Base-by-base conservation (phyloP, 2,113 vertebrate species). In the Crotalus horridus region DNA sequence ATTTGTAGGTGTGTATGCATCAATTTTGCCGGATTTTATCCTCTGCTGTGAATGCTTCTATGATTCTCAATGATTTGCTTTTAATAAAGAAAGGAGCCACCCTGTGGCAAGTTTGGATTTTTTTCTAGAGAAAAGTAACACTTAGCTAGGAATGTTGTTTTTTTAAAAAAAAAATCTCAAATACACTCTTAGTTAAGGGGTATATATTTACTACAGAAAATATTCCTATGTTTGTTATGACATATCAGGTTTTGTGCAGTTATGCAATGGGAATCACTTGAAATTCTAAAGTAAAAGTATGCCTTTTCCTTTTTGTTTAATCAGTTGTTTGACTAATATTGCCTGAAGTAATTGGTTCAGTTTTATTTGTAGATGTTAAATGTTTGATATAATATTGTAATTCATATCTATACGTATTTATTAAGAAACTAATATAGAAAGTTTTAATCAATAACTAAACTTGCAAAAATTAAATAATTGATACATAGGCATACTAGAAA, bases 381-480 rank as follows among this genome's bases (percentile, higher is more conserved):
- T 93, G 85, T 87, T 94, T 95, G 91, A 94, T 88, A 93, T 87
- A 89, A 58, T 94, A 87, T 91, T 90, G 94, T 85, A 94, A 55
- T 51, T 95, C 92, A 94, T 29, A 93, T 93, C 92, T 94, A 94
- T 95, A 87, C 95, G 95, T 95, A 94, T 96, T 96, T 95, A 95
- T 96, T 91, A 33, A 29, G 12, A 93, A 61, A 93, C 81, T 88
- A 94, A 93, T 53, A 56, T 54, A 92, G 46, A 24, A 96, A 91
- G 3, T 95, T 94, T 96, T 96, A 95, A 94, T 39, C 64, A 92
- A 89, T 61, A 92, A 29, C 85, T 96, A 89, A 21, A 13, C 39
- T 12, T 46, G 53, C 1, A 93, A 81, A 81, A 95, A 74, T 3
- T 23, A 86, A 88, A 74, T 43, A 0, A 4, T 51, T 94, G 55